Base-by-base conservation (phyloP, 2,888 invertebrate genomes). In the Dicyrtomina minuta region DNA sequence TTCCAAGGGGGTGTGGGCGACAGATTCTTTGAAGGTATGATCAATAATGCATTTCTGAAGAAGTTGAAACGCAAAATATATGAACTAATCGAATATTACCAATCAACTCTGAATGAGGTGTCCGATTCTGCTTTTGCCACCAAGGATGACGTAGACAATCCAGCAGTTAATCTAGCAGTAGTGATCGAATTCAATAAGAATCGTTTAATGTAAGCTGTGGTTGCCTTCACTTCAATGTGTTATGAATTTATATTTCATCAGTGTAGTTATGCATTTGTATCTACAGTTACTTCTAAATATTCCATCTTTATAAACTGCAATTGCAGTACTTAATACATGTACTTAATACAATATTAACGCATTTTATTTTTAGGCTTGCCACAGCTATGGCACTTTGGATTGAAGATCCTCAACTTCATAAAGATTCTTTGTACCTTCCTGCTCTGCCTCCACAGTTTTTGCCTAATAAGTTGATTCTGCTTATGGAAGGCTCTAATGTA, bases 341-440 rank as follows among this genome's bases (percentile, higher is more conserved):
- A n/a, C n/a, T n/a, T n/a, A n/a, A n/a, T n/a, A n/a, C n/a, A n/a
- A n/a, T n/a, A n/a, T n/a, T n/a, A n/a, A n/a, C n/a, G n/a, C n/a
- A n/a, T n/a, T n/a, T n/a, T n/a, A n/a, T n/a, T n/a, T 8, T 22
- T 72, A 88, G 87, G 77, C 82, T 88, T 65, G 87, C 87, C 80
- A 85, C 85, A 79, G 88, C 89, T 1, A 87, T 88, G 78, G 83
- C 84, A 0, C 81, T 91, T 20, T 93, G 93, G 93, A 81, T 92
- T 68, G 90, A 92, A 80, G 92, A 92, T 79, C 88, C 89, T 0
- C 83, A 88, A 70, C 83, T 92, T 1, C 90, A 90, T 80, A 88
- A 88, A 79, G 82, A 86, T 1, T 85, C 86, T 58, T 81, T 90
- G 22, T 87, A 88, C 80, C 82, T 89, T 62, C 87, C 88, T 41